Evolutionary conservation across 2,888 invertebrate genomes (phyloP), one percentile per base, ranked within the genome.

Genomic region (Melieria omissa): DNA sequence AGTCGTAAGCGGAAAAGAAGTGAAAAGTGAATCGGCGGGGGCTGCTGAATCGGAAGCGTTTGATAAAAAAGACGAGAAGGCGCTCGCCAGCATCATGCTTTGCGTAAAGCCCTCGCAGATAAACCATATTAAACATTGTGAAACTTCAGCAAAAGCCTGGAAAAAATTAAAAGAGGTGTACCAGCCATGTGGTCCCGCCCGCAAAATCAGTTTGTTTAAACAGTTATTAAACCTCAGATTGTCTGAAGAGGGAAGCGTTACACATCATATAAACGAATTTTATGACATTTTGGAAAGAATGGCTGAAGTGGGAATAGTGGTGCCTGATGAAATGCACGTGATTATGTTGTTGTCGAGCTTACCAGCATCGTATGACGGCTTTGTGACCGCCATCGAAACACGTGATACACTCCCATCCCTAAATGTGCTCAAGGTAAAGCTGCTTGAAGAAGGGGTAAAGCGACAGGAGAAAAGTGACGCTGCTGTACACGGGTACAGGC

Each of bases 261-360:
- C 60, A 42, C 70, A 72, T 4, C 74, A 78, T 54, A 4, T 77
- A 9, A 69, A 75, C 49, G 67, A 70, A 9, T 77, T 76, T 47
- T 65, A 63, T 46, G 69, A 54, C n/a, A 71, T 72, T 0, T 1
- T 61, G 8, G 75, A 75, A 63, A 73, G 63, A 66, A 45, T 78
- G 45, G 66, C 16, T n/a, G 75, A 74, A 62, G 63, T 76, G 8
- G 74, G 65, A 4, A n/a, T 74, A 12, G 8, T 49, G n/a, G 9
- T 76, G 4, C 65, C 64, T 45, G 73, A 74, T 0, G 75, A 74
- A 16, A 55, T 76, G 9, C 65, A 74, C 41, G 60, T 63, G 2
- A 78, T 76, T 16, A 75, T 76, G 6, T 64, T 77, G 29, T 69
- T 77, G 5, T 75, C 77, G 8, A 73, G 76, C 16, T 62, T 78